Conservation (phyloP, 2,113 vertebrate genomes). For the Coptodon bakossiorum region DNA sequence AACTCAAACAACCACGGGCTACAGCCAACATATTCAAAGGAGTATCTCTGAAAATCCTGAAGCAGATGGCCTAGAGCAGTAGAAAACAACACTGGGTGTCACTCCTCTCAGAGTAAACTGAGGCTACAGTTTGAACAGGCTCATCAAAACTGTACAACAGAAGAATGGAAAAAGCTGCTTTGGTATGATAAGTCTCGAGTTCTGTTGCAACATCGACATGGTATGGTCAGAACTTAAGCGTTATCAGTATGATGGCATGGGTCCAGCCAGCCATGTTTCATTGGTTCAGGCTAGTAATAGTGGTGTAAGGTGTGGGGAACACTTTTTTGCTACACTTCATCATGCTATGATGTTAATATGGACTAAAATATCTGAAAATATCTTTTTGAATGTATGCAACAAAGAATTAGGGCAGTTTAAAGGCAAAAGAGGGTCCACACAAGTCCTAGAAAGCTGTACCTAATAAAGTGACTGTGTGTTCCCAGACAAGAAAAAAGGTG, state of each 20-base stretch:
- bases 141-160: neutral
- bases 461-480: neutral
- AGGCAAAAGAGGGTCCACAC: neutral
- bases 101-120: neutral
- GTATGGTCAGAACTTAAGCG: neutral
- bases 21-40: neutral
- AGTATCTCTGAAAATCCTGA: neutral
- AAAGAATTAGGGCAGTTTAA: neutral
- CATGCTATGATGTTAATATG: neutral
- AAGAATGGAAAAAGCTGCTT: neutral
- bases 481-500: accelerated
- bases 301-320: neutral
- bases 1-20: neutral
- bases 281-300: neutral
- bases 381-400: neutral
- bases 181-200: neutral
- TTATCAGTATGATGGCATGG: neutral
- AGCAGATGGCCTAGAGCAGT: neutral
- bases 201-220: neutral
- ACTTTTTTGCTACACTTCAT: neutral
- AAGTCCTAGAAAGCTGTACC: neutral
- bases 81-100: neutral
- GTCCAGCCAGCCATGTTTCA: neutral
- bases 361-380: neutral
- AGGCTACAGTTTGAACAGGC: neutral